A percentile compares a stretch with the other conserved stretches of the same genome.
These are phyloP conservation scores for Liposcelis brunnea DNA, from an alignment of 2,888 invertebrate genomes.

Conservation along the genomic window DNA sequence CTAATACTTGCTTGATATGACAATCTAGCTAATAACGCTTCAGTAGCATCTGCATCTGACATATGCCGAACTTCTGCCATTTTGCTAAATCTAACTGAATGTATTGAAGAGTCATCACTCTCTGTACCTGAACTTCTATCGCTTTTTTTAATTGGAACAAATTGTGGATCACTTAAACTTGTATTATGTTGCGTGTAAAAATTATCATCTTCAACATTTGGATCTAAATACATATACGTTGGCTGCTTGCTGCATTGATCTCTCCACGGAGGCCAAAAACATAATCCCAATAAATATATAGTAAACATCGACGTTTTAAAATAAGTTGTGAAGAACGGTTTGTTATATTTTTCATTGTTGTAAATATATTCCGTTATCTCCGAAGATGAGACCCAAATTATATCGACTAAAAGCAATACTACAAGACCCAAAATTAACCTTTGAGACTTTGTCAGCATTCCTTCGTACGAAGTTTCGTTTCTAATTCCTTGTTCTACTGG, in stretches of 20 bases:
- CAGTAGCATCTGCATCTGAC: slow-evolving; percentile 80
- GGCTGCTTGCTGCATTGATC: slow-evolving; percentile 58
- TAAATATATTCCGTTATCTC: slow-evolving; percentile 88
- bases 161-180: slow-evolving; percentile 71
- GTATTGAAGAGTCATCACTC: slow-evolving; percentile 65
- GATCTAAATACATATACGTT: slow-evolving; percentile 45
- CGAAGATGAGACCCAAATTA: slow-evolving; percentile 91
- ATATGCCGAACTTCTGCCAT: slow-evolving; percentile 77
- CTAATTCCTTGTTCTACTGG: too few species aligned
- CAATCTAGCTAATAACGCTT: slow-evolving; percentile 77
- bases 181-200: slow-evolving; percentile 51
- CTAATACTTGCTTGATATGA: slow-evolving; percentile 87
- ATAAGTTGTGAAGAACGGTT: slow-evolving; percentile 93
- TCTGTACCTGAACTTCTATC: slow-evolving; percentile 55
- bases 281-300: slow-evolving; percentile 73
- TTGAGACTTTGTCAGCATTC: slow-evolving; percentile 45
- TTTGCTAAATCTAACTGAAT: slow-evolving; percentile 77
- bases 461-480: not conserved
- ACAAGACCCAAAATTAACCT: slow-evolving; percentile 68
- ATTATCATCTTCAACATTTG: slow-evolving; percentile 61
- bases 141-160: slow-evolving; percentile 69
- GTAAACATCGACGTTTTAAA: slow-evolving; percentile 88
- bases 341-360: slow-evolving; percentile 66
- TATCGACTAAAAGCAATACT: slow-evolving; percentile 75
- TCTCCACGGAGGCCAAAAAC: slow-evolving; percentile 79